Evolutionary conservation across 2,888 invertebrate genomes (phyloP).

Genomic region (Phrixothrix hirtus): DNA sequence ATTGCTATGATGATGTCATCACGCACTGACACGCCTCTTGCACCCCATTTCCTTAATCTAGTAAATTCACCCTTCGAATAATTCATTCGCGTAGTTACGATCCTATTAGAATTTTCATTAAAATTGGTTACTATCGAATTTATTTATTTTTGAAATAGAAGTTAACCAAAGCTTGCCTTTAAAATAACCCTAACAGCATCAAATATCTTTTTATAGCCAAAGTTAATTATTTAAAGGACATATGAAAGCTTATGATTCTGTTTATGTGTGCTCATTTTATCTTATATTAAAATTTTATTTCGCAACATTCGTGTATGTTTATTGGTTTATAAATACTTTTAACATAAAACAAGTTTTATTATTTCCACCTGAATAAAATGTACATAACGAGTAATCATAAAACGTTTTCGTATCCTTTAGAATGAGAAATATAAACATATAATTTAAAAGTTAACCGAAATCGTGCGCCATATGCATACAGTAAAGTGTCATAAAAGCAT

Average conservation of each 20-base stretch:
- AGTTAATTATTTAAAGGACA: no score
- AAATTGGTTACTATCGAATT: slow-evolving; percentile 35
- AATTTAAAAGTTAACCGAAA: no score
- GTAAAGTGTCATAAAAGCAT: no score
- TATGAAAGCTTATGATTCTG: not conserved
- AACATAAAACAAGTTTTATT: no score
- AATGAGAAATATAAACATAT: no score
- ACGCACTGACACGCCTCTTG: slow-evolving; percentile 34
- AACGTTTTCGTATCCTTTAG: no score
- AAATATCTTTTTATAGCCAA: no score
- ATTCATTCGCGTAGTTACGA: slow-evolving; percentile 36
- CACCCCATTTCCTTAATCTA: slow-evolving; percentile 30
- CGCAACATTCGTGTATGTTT: not conserved
- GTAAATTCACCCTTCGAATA: slow-evolving; percentile 33
- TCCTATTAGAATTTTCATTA: slow-evolving; percentile 37
- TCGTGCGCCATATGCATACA: no score
- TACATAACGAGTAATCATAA: no score
- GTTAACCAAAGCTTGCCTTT: not conserved
- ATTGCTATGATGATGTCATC: slow-evolving; percentile 32
- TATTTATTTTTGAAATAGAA: slow-evolving; percentile 4
- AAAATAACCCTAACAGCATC: no score
- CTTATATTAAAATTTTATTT: not conserved
- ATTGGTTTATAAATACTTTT: no score
- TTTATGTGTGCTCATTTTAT: not conserved
- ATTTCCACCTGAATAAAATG: no score